A percentile compares a stretch with the other conserved stretches of the same genome.
Evolutionary conservation across 53 echinoderm and acorn worm genomes (phyloP).

Genomic region (Echinometra lucunter): DNA sequence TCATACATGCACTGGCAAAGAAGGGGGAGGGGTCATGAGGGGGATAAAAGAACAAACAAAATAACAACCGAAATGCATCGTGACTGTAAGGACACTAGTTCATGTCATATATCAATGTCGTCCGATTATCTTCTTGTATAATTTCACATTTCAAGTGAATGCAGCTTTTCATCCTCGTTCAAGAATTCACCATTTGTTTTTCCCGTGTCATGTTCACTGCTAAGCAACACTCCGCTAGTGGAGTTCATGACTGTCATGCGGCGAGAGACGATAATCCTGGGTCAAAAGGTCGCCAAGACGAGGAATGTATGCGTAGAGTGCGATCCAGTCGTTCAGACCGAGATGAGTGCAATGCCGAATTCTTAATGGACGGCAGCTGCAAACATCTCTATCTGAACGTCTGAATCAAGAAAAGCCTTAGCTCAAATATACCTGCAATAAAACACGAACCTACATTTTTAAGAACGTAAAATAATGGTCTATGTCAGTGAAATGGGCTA

Average conservation of each 20-base stretch:
- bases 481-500: too few species aligned
- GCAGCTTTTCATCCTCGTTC: background rate
- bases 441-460: background rate
- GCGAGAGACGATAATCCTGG: constrained; percentile 44
- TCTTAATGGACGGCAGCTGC: constrained; percentile 60
- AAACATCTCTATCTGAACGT: constrained; percentile 67
- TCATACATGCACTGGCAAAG: too few species aligned
- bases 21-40: too few species aligned
- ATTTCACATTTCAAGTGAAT: background rate
- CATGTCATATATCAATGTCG: too few species aligned
- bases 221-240: constrained; percentile 26
- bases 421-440: background rate
- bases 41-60: too few species aligned
- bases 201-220: constrained; percentile 22
- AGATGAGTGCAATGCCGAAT: constrained; percentile 73
- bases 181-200: background rate
- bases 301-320: constrained; percentile 68
- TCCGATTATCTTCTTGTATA: background rate
- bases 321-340: constrained; percentile 73
- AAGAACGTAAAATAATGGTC: background rate
- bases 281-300: constrained; percentile 55
- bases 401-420: background rate
- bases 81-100: too few species aligned
- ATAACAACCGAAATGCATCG: too few species aligned
- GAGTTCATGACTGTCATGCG: constrained; percentile 19